phyloP scores from a whole-genome alignment of 2,888 invertebrate genomes.

The Acronicta leporina region DNA sequence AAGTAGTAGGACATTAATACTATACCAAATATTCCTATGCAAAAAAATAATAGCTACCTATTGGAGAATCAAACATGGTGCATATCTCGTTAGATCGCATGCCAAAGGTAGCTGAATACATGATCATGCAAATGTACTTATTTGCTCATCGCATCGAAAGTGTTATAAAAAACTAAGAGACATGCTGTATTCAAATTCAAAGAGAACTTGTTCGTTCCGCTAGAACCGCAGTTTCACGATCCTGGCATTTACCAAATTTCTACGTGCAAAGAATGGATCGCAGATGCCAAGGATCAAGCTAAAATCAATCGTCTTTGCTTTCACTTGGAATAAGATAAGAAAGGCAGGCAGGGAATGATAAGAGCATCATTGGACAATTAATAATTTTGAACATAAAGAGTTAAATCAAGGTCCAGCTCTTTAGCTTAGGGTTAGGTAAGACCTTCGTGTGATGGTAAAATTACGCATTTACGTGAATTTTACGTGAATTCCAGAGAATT shows the following conservation, averaged over 20 bases:
- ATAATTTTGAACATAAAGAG: no score
- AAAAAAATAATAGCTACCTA: background rate
- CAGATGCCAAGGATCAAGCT: background rate
- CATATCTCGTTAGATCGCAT: constrained; percentile 23
- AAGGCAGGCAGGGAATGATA: no score
- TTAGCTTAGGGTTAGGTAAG: no score
- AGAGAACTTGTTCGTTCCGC: constrained; percentile 22
- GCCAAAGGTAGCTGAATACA: constrained; percentile 24
- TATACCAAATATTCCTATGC: background rate
- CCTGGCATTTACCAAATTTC: constrained; percentile 17
- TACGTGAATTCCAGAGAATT: no score
- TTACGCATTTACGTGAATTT: no score
- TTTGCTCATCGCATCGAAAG: constrained; percentile 35
- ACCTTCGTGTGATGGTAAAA: no score
- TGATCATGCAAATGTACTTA: constrained; percentile 27
- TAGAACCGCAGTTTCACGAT: constrained; percentile 25
- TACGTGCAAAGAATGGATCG: no score
- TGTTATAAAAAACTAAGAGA: constrained; percentile 37
- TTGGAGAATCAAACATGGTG: constrained; percentile 16
- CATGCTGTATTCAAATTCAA: constrained; percentile 27
- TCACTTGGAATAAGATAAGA: no score
- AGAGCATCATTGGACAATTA: no score
- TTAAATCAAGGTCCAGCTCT: no score
- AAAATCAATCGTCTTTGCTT: no score
- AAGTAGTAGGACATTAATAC: no score